Evolutionary conservation across 2,113 vertebrate genomes (phyloP).

Genomic region (Macquaria australasica): DNA sequence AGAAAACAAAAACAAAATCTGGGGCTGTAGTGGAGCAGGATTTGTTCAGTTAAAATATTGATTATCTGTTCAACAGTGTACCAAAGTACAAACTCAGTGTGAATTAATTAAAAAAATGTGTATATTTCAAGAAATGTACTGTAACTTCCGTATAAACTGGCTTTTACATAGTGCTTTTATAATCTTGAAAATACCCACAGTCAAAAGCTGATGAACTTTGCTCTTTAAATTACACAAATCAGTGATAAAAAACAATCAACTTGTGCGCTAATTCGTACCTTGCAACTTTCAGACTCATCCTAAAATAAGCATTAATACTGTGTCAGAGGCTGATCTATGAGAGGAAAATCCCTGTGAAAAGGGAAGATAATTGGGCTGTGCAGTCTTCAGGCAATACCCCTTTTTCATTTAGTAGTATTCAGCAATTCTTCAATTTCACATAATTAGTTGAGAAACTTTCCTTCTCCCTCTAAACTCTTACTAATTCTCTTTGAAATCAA

Average conservation of each 20-base stretch:
- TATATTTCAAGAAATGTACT: not conserved
- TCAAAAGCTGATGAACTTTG: not conserved
- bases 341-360: not conserved
- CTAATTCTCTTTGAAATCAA: constrained; percentile 61
- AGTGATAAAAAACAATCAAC: not conserved
- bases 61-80: constrained; percentile 16
- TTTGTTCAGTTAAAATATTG: constrained; percentile 49
- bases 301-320: not conserved
- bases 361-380: constrained; percentile 29
- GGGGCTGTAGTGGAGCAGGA: constrained; percentile 3
- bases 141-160: constrained; percentile 1
- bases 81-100: not conserved
- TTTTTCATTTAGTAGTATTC: constrained; percentile 49
- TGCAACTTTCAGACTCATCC: not conserved
- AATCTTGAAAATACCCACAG: not conserved
- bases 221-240: not conserved
- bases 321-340: constrained; percentile 2
- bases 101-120: constrained; percentile 4
- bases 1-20: not conserved
- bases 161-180: not conserved
- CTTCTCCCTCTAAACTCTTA: constrained; percentile 36
- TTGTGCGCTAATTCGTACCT: not conserved
- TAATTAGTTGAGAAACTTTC: constrained; percentile 60
- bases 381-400: constrained; percentile 9
- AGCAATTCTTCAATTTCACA: constrained; percentile 38